Evolutionary conservation across 2,797 vertebrate genomes (phyloP).

Genomic region (Oreochromis mossambicus): DNA sequence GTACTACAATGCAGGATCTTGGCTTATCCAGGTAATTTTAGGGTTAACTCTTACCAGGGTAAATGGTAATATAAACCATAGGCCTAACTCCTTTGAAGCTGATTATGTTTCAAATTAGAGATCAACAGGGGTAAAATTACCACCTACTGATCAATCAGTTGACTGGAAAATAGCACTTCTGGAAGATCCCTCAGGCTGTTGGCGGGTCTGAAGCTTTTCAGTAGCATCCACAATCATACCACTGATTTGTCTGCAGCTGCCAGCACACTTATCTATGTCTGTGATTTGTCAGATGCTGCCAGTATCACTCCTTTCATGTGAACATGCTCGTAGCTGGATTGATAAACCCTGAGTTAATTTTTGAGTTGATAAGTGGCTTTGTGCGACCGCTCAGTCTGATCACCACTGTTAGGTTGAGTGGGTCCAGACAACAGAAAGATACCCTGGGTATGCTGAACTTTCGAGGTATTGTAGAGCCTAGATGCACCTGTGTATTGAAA

Average conservation of each 20-base stretch:
- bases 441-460: background rate
- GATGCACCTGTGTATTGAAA: background rate
- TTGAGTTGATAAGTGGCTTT: background rate
- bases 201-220: background rate
- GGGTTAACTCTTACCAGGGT: background rate
- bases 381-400: background rate
- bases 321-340: background rate
- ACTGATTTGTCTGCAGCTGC: background rate
- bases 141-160: background rate
- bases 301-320: background rate
- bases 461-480: background rate
- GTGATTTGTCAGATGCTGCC: background rate
- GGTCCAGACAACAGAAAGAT: background rate
- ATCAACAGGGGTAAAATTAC: background rate
- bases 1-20: background rate
- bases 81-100: background rate
- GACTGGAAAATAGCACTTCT: background rate
- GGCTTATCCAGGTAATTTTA: background rate
- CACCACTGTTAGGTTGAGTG: background rate
- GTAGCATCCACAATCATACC: background rate
- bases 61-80: background rate
- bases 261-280: background rate
- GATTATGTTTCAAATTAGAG: background rate
- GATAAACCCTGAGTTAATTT: background rate
- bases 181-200: background rate